These are phyloP conservation scores for Ceratitis capitata DNA, from an alignment of 1,140 invertebrate genomes.

Conservation along the genomic window DNA sequence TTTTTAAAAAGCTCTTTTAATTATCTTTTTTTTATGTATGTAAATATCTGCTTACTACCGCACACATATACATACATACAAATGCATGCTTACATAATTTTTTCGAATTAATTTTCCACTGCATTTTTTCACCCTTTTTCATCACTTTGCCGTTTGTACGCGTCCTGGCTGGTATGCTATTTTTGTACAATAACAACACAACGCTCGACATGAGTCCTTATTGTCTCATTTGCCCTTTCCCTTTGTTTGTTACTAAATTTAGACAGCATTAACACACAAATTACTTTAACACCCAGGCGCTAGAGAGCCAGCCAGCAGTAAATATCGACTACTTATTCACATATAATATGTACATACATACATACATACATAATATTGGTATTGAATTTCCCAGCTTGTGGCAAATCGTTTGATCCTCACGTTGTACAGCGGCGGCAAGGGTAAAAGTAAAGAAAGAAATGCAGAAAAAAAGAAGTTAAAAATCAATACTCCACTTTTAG, in stretches of 20 bases:
- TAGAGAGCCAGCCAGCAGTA: background rate
- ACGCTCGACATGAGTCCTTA: background rate
- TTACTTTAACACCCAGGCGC: background rate
- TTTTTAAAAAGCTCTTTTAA: too few species aligned
- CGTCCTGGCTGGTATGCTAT: background rate
- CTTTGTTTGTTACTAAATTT: background rate
- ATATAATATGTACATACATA: background rate
- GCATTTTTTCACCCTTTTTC: background rate
- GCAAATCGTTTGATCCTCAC: conserved; percentile 27
- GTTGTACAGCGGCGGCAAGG: background rate
- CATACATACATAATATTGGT: background rate
- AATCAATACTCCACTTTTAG: conserved; percentile 24
- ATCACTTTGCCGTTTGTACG: background rate
- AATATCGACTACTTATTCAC: background rate
- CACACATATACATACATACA: too few species aligned
- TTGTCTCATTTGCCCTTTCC: background rate
- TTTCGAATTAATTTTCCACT: too few species aligned
- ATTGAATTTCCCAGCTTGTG: conserved; percentile 27
- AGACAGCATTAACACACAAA: conserved; percentile 26
- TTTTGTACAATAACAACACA: background rate
- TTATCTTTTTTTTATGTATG: too few species aligned
- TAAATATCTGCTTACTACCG: too few species aligned
- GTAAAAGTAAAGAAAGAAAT: background rate
- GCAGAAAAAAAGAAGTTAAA: background rate
- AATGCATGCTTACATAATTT: too few species aligned